Percentiles rank a stretch among this genome's conserved stretches.
Evolutionary conservation across 1,140 invertebrate genomes (phyloP).

Genomic region (Idris sp.): DNA sequence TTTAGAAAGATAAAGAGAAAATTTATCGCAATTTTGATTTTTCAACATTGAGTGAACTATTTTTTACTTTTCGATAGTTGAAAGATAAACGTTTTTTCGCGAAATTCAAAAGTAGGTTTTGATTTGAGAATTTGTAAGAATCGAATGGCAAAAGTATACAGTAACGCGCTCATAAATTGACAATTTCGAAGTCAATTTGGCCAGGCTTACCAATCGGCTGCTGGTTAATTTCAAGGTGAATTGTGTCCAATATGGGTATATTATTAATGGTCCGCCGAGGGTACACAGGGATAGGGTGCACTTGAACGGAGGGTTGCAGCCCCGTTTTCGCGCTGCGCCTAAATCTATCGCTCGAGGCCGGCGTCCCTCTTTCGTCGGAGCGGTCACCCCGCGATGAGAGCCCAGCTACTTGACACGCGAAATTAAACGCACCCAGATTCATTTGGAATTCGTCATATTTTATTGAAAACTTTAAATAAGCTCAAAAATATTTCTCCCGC

Average conservation of each 20-base stretch:
- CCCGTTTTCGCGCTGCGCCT: slow-evolving; percentile 75
- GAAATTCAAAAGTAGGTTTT: no score
- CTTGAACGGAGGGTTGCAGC: slow-evolving; percentile 71
- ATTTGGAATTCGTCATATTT: slow-evolving; percentile 54
- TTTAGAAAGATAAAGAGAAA: no score
- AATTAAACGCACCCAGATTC: slow-evolving; percentile 71
- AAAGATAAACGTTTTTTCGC: no score
- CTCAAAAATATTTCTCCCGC: no score
- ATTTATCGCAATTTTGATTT: no score
- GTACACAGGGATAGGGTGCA: slow-evolving; percentile 69
- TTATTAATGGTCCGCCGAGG: slow-evolving; percentile 77
- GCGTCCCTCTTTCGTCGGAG: slow-evolving; percentile 2
- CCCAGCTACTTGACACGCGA: slow-evolving; percentile 65
- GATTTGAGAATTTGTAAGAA: slow-evolving; percentile 34
- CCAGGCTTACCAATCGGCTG: slow-evolving; percentile 78
- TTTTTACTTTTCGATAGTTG: no score
- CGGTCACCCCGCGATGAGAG: slow-evolving; percentile 27
- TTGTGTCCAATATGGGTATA: slow-evolving; percentile 80
- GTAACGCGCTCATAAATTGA: slow-evolving; percentile 75
- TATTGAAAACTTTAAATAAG: slow-evolving; percentile 45
- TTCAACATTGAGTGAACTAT: no score
- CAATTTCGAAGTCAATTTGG: slow-evolving; percentile 79
- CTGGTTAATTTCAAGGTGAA: slow-evolving; percentile 80
- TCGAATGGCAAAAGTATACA: slow-evolving; percentile 55
- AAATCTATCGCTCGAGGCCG: slow-evolving; percentile 74